Conservation (phyloP, 2,888 invertebrate species). For the Platycheirus rosarum region DNA sequence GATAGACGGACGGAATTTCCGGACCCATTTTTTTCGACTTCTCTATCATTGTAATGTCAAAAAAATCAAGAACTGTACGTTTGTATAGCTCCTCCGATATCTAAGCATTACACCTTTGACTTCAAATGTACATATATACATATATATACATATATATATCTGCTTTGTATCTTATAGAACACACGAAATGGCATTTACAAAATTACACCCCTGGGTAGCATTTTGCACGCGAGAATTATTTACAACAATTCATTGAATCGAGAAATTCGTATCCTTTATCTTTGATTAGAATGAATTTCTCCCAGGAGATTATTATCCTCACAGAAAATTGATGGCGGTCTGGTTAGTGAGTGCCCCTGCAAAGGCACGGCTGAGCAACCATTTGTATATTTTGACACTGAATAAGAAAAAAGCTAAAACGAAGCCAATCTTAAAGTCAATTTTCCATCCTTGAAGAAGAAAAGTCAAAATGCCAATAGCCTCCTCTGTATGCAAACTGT, state of each 20-base stretch:
- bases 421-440: conserved; percentile 36
- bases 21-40: too few relatives aligned
- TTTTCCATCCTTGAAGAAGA: conserved; percentile 22
- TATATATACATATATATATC: background rate
- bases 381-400: background rate
- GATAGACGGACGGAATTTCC: too few relatives aligned
- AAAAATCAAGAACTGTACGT: conserved; percentile 31
- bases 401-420: conserved; percentile 16
- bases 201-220: conserved; percentile 68
- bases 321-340: conserved; percentile 39
- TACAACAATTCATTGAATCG: conserved; percentile 74
- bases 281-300: conserved; percentile 74
- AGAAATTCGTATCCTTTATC: conserved; percentile 71
- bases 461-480: conserved; percentile 46
- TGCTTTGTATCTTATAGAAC: background rate
- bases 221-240: conserved; percentile 74
- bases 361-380: conserved; percentile 34
- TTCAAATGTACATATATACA: background rate
- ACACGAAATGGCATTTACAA: conserved; percentile 54
- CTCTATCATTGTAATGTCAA: too few relatives aligned
- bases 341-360: conserved; percentile 2
- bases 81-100: conserved; percentile 12
- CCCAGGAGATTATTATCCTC: conserved; percentile 65
- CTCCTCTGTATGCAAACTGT: conserved; percentile 54
- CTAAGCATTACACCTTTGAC: conserved; percentile 55